Conservation (phyloP, 2,888 invertebrate species). For the Endotricha flammealis region DNA sequence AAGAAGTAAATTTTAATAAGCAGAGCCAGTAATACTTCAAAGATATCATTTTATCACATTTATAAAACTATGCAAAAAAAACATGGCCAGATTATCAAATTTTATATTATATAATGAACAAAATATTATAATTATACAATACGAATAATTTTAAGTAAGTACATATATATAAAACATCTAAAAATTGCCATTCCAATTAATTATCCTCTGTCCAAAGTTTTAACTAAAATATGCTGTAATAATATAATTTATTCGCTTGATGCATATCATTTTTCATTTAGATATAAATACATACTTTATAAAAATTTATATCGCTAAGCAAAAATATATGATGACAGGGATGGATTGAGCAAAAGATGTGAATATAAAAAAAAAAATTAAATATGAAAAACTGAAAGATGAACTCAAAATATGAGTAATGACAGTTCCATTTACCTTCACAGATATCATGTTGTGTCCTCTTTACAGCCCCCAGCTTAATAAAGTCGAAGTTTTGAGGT, state of each 20-base stretch:
- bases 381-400: background rate
- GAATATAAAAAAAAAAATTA: constrained; percentile 5
- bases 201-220: too few species aligned
- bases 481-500: constrained; percentile 15
- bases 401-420: background rate
- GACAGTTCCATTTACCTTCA: constrained; percentile 32
- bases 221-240: too few species aligned
- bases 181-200: too few species aligned
- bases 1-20: too few species aligned
- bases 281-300: background rate
- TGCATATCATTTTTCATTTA: background rate
- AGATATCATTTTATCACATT: too few species aligned
- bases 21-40: too few species aligned
- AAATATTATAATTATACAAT: too few species aligned
- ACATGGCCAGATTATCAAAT: too few species aligned
- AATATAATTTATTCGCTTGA: constrained; percentile 4
- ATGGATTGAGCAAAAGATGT: constrained; percentile 6
- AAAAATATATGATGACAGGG: constrained; percentile 16
- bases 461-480: constrained; percentile 30
- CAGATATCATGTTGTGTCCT: constrained; percentile 22
- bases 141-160: too few species aligned
- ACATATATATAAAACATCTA: too few species aligned
- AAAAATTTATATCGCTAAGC: constrained; percentile 35
- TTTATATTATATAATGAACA: too few species aligned
- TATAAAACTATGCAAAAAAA: too few species aligned